A percentile compares a stretch with the other conserved stretches of the same genome.
Conservation (phyloP, 2,113 vertebrate species). For the Rhodinocichla rosea region DNA sequence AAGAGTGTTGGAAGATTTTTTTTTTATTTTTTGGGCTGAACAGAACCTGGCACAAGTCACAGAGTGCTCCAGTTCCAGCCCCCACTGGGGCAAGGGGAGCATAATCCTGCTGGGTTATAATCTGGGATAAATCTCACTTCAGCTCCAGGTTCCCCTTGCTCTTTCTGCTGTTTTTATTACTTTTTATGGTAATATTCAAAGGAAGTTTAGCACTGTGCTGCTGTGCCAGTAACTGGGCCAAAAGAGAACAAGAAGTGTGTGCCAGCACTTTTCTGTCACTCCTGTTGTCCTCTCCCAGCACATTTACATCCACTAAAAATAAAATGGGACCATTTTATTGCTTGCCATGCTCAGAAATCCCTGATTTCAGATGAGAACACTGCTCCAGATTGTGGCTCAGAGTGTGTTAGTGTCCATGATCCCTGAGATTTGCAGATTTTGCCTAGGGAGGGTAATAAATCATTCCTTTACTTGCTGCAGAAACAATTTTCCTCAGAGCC, state of each 20-base stretch:
- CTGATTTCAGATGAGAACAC: not conserved
- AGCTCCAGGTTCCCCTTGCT: not conserved
- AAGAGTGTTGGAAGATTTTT: fast-evolving
- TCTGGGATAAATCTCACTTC: not conserved
- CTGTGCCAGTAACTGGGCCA: not conserved
- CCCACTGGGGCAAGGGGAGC: not conserved
- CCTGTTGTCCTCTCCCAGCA: not conserved
- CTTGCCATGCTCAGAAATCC: not conserved
- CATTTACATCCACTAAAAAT: not conserved
- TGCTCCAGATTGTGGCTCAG: not conserved
- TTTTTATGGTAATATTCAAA: not conserved
- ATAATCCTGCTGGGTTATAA: not conserved
- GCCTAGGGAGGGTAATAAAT: not conserved
- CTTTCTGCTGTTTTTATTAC: not conserved
- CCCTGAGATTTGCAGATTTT: not conserved
- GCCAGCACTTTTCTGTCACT: not conserved
- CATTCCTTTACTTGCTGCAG: not conserved
- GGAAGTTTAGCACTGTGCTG: not conserved
- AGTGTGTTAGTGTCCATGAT: not conserved
- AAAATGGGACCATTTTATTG: not conserved
- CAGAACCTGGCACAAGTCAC: not conserved
- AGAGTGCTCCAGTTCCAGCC: not conserved
- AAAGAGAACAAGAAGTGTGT: not conserved
- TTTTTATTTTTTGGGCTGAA: fast-evolving
- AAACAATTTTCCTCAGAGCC: not conserved